Percentiles rank a stretch among this genome's conserved stretches.
Evolutionary conservation across 2,888 invertebrate genomes (phyloP).

Genomic region (Cecidostiba fungosa): DNA sequence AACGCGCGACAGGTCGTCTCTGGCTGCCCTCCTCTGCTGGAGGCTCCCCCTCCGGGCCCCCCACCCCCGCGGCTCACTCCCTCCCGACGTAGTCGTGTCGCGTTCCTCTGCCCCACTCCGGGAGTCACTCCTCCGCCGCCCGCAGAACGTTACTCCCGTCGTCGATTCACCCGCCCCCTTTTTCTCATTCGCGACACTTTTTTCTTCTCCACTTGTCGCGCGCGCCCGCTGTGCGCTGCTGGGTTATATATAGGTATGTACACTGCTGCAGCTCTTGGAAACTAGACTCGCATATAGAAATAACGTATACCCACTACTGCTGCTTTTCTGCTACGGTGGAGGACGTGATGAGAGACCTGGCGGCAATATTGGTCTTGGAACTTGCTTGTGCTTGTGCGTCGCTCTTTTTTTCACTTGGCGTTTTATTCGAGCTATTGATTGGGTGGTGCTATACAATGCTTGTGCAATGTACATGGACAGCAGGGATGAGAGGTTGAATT

Average conservation of each 20-base stretch:
- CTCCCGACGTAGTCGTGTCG: slow-evolving; percentile 40
- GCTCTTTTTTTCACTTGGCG: neutral
- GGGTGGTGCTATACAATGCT: too few relatives aligned
- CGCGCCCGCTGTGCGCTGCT: neutral
- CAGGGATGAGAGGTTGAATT: too few relatives aligned
- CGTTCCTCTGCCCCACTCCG: slow-evolving; percentile 44
- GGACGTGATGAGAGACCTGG: neutral
- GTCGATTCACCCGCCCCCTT: slow-evolving; percentile 66
- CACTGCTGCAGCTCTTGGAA: slow-evolving; percentile 30
- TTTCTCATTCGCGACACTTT: slow-evolving; percentile 66
- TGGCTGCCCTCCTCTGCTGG: slow-evolving; percentile 47
- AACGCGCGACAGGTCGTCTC: slow-evolving; percentile 74
- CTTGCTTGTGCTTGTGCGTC: neutral
- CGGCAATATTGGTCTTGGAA: neutral
- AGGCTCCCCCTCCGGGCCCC: slow-evolving; percentile 15
- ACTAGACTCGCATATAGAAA: neutral
- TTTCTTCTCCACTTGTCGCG: slow-evolving; percentile 63
- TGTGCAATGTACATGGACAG: too few relatives aligned
- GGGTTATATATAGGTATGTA: neutral
- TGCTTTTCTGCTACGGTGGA: too few relatives aligned
- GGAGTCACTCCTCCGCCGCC: slow-evolving; percentile 66
- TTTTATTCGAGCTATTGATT: too few relatives aligned
- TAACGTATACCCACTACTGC: too few relatives aligned
- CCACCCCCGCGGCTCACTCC: slow-evolving; percentile 31
- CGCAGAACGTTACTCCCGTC: slow-evolving; percentile 54